Evolutionary conservation across 2,888 invertebrate species (phyloP), one percentile per base, ranked within the genome.

Genomic region (Hirtodrosophila confusa): DNA sequence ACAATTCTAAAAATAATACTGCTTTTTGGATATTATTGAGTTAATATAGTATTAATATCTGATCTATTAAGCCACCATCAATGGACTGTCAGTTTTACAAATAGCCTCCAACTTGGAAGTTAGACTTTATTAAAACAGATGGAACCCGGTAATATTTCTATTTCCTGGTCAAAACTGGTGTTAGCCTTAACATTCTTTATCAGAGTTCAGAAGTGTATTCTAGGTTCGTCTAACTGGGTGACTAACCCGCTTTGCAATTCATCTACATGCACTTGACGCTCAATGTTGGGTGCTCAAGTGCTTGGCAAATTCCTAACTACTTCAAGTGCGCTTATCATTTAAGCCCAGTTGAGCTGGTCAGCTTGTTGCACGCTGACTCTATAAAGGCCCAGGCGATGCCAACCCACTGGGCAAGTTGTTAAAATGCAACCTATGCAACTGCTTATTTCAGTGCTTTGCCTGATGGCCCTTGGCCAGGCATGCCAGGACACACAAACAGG

Each of bases 271-370:
- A 53, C 43, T 61, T 10, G 4, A 40, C n/a, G 7, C 39, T 39
- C 35, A 31, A 12, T 29, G 31, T 54, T 58, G 39, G 7, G n/a
- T 4, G 7, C 4, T 64, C 9, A 29, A 86, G 86, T 75, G 63
- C 45, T 56, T 49, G 48, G 10, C 24, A 48, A 78, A 62, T 55
- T 36, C 7, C 29, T 1, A 10, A 23, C 49, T 40, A 64, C 75
- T 82, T 47, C 17, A 51, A 31, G 37, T 2, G 0, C 23, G 53
- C 33, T 67, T 80, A 80, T 80, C 86, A 80, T 41, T 54, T 62
- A 71, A 75, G 47, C 31, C 45, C 35, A n/a, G 11, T 64, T 64
- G 9, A 63, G 58, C 40, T 31, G 29, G 23, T 4, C n/a, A 39
- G 39, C 51, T 31, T 36, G n/a, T 3, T 7, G 39, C 41, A 10